Conservation (phyloP, 2,113 vertebrate species). For the Apteryx mantelli region DNA sequence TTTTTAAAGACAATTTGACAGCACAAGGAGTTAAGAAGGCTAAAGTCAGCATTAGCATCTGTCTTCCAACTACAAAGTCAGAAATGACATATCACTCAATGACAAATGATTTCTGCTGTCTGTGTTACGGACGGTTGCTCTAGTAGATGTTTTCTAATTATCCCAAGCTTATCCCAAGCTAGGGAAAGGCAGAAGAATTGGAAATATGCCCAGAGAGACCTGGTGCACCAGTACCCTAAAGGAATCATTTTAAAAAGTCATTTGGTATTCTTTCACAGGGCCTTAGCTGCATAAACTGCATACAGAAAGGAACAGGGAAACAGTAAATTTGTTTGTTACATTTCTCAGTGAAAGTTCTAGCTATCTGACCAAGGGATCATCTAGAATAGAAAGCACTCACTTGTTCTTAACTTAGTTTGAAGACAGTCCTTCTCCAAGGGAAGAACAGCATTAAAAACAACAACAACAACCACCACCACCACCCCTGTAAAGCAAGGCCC, state of each 20-base stretch:
- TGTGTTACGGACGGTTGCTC: constrained; percentile 59
- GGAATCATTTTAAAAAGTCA: constrained; percentile 40
- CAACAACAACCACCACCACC: not conserved
- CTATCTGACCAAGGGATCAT: not conserved
- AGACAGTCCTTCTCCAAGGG: not conserved
- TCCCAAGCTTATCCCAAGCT: constrained; percentile 50
- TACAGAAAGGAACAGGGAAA: not conserved
- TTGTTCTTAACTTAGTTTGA: not conserved
- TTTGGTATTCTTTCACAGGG: constrained; percentile 7
- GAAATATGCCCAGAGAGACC: constrained; percentile 62
- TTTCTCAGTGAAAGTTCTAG: not conserved
- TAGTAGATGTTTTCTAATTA: constrained; percentile 75
- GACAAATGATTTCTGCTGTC: constrained; percentile 27
- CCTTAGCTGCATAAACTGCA: not conserved
- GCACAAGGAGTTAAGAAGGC: constrained; percentile 13
- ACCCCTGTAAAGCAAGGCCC: not conserved
- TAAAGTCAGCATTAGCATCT: constrained; percentile 42
- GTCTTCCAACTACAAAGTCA: constrained; percentile 18
- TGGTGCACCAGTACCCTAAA: constrained; percentile 47
- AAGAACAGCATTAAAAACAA: rapidly evolving
- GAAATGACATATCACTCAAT: constrained; percentile 38
- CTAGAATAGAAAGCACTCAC: not conserved
- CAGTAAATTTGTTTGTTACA: not conserved
- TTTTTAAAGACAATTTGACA: constrained; percentile 36
- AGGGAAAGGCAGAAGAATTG: constrained; percentile 55